These are phyloP conservation scores for Athene cunicularia DNA, from an alignment of 2,113 vertebrate genomes.

Conservation along the genomic window DNA sequence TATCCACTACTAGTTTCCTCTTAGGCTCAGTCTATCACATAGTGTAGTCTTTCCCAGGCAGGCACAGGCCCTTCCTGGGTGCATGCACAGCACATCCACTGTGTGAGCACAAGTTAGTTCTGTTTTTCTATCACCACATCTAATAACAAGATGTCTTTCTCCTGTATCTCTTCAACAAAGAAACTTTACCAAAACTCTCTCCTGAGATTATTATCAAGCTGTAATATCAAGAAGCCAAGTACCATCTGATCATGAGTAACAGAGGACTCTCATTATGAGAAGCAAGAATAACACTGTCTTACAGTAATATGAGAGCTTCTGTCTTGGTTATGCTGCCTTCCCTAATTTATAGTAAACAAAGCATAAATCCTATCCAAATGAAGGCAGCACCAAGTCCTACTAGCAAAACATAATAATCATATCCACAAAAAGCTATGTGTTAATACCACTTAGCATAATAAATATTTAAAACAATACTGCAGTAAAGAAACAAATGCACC, in stretches of 20 bases:
- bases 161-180: not conserved
- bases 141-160: not conserved
- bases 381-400: not conserved
- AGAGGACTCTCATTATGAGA: not conserved
- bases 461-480: not conserved
- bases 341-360: constrained; percentile 16
- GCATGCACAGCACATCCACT: not conserved
- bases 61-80: not conserved
- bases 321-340: not conserved
- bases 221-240: not conserved
- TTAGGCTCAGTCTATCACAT: not conserved
- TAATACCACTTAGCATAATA: constrained; percentile 42
- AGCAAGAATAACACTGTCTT: not conserved
- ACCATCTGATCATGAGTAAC: not conserved
- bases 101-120: not conserved
- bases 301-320: not conserved
- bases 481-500: constrained; percentile 48
- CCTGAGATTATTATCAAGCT: not conserved
- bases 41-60: not conserved
- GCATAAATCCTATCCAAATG: not conserved
- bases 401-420: not conserved
- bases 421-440: not conserved
- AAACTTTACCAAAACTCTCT: not conserved
- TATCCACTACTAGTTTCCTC: not conserved
- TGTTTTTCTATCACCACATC: not conserved